Percentiles rank a stretch among this genome's conserved stretches.
These are phyloP conservation scores for Eumacrocentrus americanus DNA, from an alignment of 2,888 invertebrate species.

Conservation along the genomic window DNA sequence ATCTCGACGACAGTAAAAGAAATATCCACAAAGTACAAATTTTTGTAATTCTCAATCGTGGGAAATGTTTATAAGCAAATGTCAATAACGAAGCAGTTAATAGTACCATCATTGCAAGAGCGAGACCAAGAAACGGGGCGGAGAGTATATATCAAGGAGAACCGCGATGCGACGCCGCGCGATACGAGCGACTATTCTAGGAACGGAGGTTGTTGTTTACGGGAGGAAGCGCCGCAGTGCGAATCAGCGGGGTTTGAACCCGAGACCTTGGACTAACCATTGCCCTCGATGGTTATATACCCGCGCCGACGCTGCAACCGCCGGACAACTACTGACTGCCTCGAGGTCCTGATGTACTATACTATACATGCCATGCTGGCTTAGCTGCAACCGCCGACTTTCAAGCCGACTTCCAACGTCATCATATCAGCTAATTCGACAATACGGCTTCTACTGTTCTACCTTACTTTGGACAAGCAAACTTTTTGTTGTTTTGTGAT, in stretches of 20 bases:
- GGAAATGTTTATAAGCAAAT: constrained; percentile 42
- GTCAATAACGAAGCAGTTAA: constrained; percentile 30
- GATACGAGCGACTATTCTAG: constrained; percentile 50
- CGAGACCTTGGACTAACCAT: constrained; percentile 61
- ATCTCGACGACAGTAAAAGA: not conserved
- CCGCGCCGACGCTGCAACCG: constrained; percentile 43
- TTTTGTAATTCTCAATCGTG: constrained; percentile 10
- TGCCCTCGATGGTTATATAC: constrained; percentile 60
- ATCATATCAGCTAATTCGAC: too few species aligned
- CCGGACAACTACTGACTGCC: constrained; percentile 48
- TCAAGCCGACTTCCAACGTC: too few species aligned
- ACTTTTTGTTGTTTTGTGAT: too few species aligned
- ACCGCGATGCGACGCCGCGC: constrained; percentile 48
- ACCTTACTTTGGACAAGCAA: too few species aligned
- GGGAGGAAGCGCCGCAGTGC: constrained; percentile 40
- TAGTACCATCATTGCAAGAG: too few species aligned
- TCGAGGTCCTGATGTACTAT: constrained; percentile 21
- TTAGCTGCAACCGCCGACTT: too few species aligned
- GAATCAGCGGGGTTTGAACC: constrained; percentile 54
- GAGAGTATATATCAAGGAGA: too few species aligned
- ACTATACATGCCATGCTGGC: too few species aligned
- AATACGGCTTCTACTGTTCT: too few species aligned
- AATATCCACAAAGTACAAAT: not conserved
- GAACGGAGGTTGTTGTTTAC: constrained; percentile 40
- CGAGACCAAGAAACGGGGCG: constrained; percentile 44